Evolutionary conservation across 2,797 vertebrate species (phyloP).

Genomic region (Syngnathus acus): DNA sequence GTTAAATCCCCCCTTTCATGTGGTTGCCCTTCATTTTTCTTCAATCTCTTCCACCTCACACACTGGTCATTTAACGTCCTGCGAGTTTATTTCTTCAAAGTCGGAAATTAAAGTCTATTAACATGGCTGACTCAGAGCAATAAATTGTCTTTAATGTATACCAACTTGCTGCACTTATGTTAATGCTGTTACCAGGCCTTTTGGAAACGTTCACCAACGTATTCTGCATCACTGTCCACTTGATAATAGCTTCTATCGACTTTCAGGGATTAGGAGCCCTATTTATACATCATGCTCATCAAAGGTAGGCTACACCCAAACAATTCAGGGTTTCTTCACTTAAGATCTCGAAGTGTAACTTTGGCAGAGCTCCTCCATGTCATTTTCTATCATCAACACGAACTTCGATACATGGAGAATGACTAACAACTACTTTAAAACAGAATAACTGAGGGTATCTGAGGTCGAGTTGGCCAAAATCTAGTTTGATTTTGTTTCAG

Average conservation of each 20-base stretch:
- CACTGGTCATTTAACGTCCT: slow-evolving; percentile 23
- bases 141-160: background rate
- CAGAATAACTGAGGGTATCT: background rate
- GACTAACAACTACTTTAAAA: background rate
- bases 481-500: slow-evolving; percentile 14
- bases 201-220: background rate
- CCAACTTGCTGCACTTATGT: background rate
- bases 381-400: background rate
- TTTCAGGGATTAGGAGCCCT: background rate
- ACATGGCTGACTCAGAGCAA: background rate
- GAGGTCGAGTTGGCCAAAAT: slow-evolving; percentile 27
- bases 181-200: background rate
- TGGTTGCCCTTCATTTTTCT: slow-evolving; percentile 24
- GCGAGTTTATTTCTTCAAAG: slow-evolving; percentile 14
- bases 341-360: background rate
- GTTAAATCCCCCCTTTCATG: slow-evolving; percentile 30
- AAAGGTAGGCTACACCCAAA: too few relatives aligned
- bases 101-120: slow-evolving; percentile 8
- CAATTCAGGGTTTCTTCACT: background rate
- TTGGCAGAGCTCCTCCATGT: background rate
- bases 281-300: too few relatives aligned
- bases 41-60: slow-evolving; percentile 19
- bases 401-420: background rate
- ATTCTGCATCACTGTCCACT: background rate
- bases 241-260: background rate